Evolutionary conservation across 2,888 invertebrate genomes (phyloP).

Genomic region (Deilephila elpenor): DNA sequence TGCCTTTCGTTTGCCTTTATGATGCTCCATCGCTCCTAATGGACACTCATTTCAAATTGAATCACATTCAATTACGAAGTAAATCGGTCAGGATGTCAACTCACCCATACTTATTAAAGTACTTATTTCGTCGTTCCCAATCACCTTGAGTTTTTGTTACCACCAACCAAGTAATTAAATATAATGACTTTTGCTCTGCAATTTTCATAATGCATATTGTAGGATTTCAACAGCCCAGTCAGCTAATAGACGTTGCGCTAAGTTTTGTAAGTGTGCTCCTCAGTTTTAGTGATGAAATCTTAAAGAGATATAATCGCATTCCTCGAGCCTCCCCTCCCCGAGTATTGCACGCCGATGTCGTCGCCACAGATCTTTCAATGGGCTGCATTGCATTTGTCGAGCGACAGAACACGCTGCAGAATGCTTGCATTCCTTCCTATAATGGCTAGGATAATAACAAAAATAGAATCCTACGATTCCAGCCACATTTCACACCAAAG

Average conservation of each 20-base stretch:
- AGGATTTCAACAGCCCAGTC: conserved; percentile 35
- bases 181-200: conserved; percentile 35
- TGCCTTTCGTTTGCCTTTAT: conserved; percentile 54
- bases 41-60: conserved; percentile 64
- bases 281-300: conserved; percentile 66
- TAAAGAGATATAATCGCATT: conserved; percentile 72
- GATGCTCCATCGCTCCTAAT: conserved; percentile 54
- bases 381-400: conserved; percentile 47
- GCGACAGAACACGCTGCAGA: conserved; percentile 2
- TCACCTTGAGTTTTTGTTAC: conserved; percentile 38
- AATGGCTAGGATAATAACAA: conserved; percentile 18
- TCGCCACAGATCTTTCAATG: conserved; percentile 50
- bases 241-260: conserved; percentile 46
- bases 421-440: conserved; percentile 1
- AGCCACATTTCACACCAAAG: not conserved
- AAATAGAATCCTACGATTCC: not conserved
- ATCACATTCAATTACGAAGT: conserved; percentile 68
- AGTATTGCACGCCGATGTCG: conserved; percentile 57
- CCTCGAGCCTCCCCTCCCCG: conserved; percentile 62
- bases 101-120: conserved; percentile 28
- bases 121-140: conserved; percentile 29
- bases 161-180: conserved; percentile 36
- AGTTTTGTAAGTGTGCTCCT: conserved; percentile 54
- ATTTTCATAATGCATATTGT: conserved; percentile 45
- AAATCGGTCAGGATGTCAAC: conserved; percentile 66